phyloP scores from a whole-genome alignment of 2,888 invertebrate genomes.

The Phortica okadai region DNA sequence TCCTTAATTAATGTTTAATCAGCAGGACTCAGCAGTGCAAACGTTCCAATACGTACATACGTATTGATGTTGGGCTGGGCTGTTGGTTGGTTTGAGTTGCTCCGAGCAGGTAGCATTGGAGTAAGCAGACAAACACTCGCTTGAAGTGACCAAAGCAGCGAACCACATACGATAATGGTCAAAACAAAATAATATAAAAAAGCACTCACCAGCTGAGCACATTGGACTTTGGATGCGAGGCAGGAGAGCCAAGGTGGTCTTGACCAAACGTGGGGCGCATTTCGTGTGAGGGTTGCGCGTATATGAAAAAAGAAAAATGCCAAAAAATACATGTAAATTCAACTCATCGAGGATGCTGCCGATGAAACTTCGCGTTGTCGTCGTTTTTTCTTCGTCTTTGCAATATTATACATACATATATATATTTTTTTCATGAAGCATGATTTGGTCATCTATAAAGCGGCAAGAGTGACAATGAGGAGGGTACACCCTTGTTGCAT shows the following conservation, averaged over 20 bases:
- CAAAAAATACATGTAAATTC: neutral
- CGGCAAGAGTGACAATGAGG: neutral
- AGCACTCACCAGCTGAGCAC: conserved; percentile 68
- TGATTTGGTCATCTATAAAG: conserved; percentile 35
- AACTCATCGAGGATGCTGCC: neutral
- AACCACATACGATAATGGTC: conserved; percentile 71
- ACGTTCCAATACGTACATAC: neutral
- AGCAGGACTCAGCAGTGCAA: conserved; percentile 68
- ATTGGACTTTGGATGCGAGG: conserved; percentile 14
- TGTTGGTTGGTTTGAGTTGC: conserved; percentile 42
- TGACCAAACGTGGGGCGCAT: conserved; percentile 29
- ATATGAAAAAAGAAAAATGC: neutral
- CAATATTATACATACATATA: no score
- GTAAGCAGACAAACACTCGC: conserved; percentile 4
- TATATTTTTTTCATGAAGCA: conserved; percentile 10
- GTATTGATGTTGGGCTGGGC: neutral
- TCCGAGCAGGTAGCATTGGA: neutral
- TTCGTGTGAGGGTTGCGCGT: conserved; percentile 60
- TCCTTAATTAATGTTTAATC: conserved; percentile 77
- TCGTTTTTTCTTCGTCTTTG: conserved; percentile 48
- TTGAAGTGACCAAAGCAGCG: conserved; percentile 65
- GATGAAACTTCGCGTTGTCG: conserved; percentile 28
- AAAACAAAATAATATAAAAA: conserved; percentile 47
- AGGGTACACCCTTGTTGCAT: neutral
- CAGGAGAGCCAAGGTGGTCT: neutral